Percentiles rank a stretch among this genome's conserved stretches.
Conservation (phyloP, 2,113 vertebrate genomes). For the Dendrocopos noguchii region DNA sequence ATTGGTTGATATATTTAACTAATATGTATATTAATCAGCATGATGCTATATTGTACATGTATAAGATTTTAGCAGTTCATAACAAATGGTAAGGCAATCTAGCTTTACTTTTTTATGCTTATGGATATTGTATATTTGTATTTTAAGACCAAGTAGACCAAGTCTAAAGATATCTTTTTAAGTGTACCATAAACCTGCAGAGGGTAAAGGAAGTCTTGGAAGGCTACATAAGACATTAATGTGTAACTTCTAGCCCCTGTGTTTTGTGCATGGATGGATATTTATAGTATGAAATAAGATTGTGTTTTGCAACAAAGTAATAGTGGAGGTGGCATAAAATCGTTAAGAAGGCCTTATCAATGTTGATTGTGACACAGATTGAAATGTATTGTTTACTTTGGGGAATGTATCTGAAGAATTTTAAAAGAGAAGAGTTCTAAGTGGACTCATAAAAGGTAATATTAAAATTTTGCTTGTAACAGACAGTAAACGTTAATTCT, state of each 20-base stretch:
- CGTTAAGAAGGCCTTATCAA: slow-evolving; percentile 75
- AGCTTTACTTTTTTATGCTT: slow-evolving; percentile 74
- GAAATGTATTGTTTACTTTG: slow-evolving; percentile 78
- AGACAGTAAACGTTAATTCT: slow-evolving; percentile 40
- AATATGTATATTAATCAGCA: slow-evolving; percentile 73
- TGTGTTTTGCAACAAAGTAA: slow-evolving; percentile 59
- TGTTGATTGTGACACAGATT: slow-evolving; percentile 67
- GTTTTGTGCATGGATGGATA: slow-evolving; percentile 60
- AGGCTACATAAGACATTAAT: slow-evolving; percentile 34
- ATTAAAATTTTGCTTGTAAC: slow-evolving; percentile 65
- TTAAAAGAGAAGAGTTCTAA: slow-evolving; percentile 69
- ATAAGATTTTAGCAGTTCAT: slow-evolving; percentile 73
- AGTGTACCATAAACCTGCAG: slow-evolving; percentile 47
- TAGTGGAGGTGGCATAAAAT: slow-evolving; percentile 54
- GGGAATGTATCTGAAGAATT: slow-evolving; percentile 77
- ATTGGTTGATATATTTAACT: slow-evolving; percentile 31
- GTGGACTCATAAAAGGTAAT: slow-evolving; percentile 46
- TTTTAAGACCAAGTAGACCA: slow-evolving; percentile 77
- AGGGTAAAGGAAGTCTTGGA: slow-evolving; percentile 41
- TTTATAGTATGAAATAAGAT: slow-evolving; percentile 45
- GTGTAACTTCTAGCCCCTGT: slow-evolving; percentile 54
- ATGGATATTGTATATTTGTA: slow-evolving; percentile 77
- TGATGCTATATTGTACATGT: slow-evolving; percentile 73
- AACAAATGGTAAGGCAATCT: slow-evolving; percentile 70
- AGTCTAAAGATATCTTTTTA: slow-evolving; percentile 66